Evolutionary conservation across 2,797 vertebrate genomes (phyloP).

Genomic region (Muraenolepis orangiensis): DNA sequence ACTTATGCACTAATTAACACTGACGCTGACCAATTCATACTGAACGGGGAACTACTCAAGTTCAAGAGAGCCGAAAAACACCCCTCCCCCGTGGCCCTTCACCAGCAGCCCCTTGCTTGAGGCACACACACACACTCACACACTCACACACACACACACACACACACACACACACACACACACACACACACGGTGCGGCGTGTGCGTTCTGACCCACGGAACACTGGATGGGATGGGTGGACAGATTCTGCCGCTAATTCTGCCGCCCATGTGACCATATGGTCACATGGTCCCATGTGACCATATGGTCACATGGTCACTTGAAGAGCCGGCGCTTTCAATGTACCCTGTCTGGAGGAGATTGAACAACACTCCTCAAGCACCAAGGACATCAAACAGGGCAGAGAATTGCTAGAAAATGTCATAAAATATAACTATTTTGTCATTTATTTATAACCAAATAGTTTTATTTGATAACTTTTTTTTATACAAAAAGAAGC

Average conservation of each 20-base stretch:
- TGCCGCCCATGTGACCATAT: no score
- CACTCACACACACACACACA: not conserved
- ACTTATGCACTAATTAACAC: constrained; percentile 70
- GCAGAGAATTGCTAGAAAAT: not conserved
- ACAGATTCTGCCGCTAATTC: not conserved
- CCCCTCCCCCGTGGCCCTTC: not conserved
- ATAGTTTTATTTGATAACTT: no score
- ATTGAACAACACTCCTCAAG: not conserved
- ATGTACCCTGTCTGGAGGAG: not conserved
- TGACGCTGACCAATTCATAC: constrained; percentile 26
- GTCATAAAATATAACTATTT: no score
- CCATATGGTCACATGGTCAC: not conserved
- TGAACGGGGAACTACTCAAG: not conserved
- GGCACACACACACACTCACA: not conserved
- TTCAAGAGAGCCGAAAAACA: not conserved
- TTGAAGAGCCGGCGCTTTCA: not conserved
- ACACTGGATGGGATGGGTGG: constrained; percentile 22
- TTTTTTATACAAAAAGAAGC: no score
- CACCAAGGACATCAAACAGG: not conserved
- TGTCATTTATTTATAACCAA: no score
- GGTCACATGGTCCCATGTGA: no score
- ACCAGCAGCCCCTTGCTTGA: not conserved
- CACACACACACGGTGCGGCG: not conserved
- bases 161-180: not conserved
- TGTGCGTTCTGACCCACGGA: not conserved